Conservation (phyloP, 2,113 vertebrate species). For the Antennarius striatus region DNA sequence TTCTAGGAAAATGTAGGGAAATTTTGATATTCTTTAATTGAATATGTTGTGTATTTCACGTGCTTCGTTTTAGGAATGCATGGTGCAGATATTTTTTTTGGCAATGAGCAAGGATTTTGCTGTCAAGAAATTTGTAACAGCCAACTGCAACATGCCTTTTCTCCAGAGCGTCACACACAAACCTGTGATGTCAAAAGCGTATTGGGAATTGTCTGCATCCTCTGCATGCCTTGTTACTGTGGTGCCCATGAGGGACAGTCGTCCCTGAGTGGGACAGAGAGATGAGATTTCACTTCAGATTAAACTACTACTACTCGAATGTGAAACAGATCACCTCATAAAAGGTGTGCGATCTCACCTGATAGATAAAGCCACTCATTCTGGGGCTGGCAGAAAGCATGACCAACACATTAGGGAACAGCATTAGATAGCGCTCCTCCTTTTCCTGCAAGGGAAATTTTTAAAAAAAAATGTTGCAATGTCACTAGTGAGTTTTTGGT, state of each 20-base stretch:
- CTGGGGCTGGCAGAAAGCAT: constrained; percentile 94
- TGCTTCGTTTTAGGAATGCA: too few relatives aligned
- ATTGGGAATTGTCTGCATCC: constrained; percentile 84
- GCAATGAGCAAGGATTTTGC: too few relatives aligned
- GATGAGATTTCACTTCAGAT: neutral
- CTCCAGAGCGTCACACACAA: constrained; percentile 39
- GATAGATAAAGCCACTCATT: constrained; percentile 98
- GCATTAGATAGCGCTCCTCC: constrained; percentile 93
- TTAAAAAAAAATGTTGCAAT: too few relatives aligned
- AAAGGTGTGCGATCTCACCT: constrained; percentile 75
- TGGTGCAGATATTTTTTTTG: too few relatives aligned
- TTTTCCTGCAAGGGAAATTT: constrained; percentile 84
- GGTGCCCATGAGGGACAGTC: constrained; percentile 85
- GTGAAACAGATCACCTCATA: neutral
- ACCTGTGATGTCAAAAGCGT: constrained; percentile 94
- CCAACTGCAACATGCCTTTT: neutral
- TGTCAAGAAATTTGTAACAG: too few relatives aligned
- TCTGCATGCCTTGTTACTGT: constrained; percentile 86
- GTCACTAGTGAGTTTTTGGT: too few relatives aligned
- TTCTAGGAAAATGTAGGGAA: too few relatives aligned
- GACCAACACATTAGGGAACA: constrained; percentile 89
- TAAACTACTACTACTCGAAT: too few relatives aligned
- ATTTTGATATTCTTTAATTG: too few relatives aligned
- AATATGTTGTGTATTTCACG: too few relatives aligned
- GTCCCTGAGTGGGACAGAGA: constrained; percentile 79